phyloP scores from a whole-genome alignment of 1,140 invertebrate species.

The Phthorimaea operculella region DNA sequence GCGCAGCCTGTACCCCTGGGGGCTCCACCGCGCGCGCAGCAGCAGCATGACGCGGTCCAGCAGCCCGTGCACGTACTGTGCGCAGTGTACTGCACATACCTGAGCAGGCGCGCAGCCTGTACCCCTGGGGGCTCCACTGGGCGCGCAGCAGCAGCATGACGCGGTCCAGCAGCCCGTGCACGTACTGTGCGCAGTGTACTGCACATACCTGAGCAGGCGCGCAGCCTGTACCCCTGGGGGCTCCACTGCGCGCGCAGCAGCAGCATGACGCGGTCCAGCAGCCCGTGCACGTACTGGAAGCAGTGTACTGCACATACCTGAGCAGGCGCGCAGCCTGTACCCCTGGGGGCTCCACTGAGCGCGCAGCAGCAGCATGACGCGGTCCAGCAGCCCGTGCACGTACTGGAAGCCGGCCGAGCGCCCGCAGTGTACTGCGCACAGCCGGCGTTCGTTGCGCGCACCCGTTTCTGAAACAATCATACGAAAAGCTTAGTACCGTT shows the following conservation, averaged over 20 bases:
- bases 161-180: conserved; percentile 95
- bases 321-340: conserved; percentile 77
- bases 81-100: conserved; percentile 62
- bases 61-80: conserved; percentile 76
- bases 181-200: conserved; percentile 95
- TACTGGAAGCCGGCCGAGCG: conserved; percentile 95
- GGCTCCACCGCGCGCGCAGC: conserved; percentile 79
- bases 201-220: conserved; percentile 80
- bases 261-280: conserved; percentile 94
- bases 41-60: conserved; percentile 94
- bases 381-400: conserved; percentile 95
- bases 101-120: conserved; percentile 77
- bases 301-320: conserved; percentile 69
- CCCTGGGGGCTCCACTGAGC: conserved; percentile 75
- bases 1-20: conserved; percentile 78
- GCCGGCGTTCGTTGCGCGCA: conserved; percentile 85
- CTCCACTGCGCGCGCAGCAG: conserved; percentile 82
- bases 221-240: conserved; percentile 78
- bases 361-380: conserved; percentile 90
- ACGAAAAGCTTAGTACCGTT: too few relatives aligned
- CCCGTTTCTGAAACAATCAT: conserved; percentile 81
- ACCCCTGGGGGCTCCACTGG: conserved; percentile 74
- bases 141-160: conserved; percentile 91
- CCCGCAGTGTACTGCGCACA: conserved; percentile 95
- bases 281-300: conserved; percentile 70